Percentiles rank a stretch among this genome's conserved stretches.
phyloP scores from a whole-genome alignment of 2,888 invertebrate genomes.

The Hypselothyrea guttata region DNA sequence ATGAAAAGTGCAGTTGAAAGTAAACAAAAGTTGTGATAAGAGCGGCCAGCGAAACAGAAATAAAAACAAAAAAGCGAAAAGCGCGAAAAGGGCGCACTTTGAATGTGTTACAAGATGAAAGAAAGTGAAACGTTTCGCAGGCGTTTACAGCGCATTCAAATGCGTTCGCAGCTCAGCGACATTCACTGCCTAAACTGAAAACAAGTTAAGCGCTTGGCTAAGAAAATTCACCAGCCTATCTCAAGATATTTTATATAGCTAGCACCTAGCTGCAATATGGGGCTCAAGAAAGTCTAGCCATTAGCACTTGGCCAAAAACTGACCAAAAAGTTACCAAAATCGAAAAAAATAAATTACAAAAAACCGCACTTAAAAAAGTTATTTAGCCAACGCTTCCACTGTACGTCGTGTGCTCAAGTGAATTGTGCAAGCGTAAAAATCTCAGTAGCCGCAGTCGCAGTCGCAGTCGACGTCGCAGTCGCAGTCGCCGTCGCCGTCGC shows the following conservation, averaged over 20 bases:
- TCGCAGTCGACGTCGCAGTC: conserved; percentile 5
- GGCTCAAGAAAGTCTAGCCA: conserved; percentile 48
- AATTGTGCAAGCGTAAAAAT: conserved; percentile 64
- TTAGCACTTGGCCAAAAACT: conserved; percentile 58
- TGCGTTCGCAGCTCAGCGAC: conserved; percentile 22
- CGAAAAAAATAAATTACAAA: conserved; percentile 3
- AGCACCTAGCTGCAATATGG: conserved; percentile 41
- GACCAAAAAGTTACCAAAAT: conserved; percentile 51
- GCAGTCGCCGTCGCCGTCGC: conserved; percentile 11
- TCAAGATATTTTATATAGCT: not conserved
- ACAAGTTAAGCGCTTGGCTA: conserved; percentile 26
- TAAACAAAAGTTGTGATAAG: conserved; percentile 2
- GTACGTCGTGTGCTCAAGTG: conserved; percentile 38
- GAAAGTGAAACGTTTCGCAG: conserved; percentile 66
- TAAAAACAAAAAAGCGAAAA: conserved; percentile 10
- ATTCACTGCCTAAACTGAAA: conserved; percentile 33
- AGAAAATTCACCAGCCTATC: conserved; percentile 4
- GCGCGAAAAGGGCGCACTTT: conserved; percentile 30
- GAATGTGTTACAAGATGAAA: conserved; percentile 62
- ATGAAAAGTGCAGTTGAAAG: conserved; percentile 16
- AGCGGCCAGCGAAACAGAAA: conserved; percentile 2
- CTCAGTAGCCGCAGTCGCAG: conserved; percentile 41
- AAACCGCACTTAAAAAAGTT: conserved; percentile 24
- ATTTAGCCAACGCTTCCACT: conserved; percentile 35
- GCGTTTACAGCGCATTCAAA: conserved; percentile 58